These are phyloP conservation scores for Stenichneumon culpator DNA, from an alignment of 2,888 invertebrate genomes.

Conservation along the genomic window DNA sequence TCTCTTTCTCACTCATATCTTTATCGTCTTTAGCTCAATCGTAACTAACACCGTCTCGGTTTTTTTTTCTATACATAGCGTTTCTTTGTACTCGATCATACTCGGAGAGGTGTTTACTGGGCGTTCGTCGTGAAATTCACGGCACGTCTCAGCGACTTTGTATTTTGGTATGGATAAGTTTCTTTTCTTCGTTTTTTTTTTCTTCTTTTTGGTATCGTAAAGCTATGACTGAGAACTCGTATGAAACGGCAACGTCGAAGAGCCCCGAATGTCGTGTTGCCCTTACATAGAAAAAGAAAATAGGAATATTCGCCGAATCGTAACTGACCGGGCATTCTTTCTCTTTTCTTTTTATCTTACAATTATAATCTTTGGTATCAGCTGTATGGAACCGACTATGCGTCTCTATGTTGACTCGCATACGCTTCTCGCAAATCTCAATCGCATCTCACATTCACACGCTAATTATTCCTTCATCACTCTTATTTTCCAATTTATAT, in stretches of 20 bases:
- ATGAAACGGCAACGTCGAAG: conserved; percentile 47
- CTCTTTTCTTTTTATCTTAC: conserved; percentile 75
- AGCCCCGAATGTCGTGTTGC: conserved; percentile 41
- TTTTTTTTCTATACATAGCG: conserved; percentile 56
- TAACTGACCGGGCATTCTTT: conserved; percentile 22
- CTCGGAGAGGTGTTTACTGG: conserved; percentile 75
- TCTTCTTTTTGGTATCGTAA: conserved; percentile 74
- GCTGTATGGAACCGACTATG: conserved; percentile 82
- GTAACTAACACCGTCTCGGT: conserved; percentile 32
- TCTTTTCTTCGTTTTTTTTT: conserved; percentile 34
- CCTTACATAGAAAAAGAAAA: conserved; percentile 43
- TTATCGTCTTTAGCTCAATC: conserved; percentile 43
- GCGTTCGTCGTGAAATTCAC: conserved; percentile 59
- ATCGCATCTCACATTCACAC: conserved; percentile 42
- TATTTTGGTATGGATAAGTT: conserved; percentile 57
- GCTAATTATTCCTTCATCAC: conserved; percentile 1
- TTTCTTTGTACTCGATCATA: conserved; percentile 82
- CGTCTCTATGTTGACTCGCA: conserved; percentile 66
- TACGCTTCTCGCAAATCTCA: conserved; percentile 53
- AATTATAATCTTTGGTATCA: conserved; percentile 83
- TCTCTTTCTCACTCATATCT: conserved; percentile 31
- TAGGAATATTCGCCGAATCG: conserved; percentile 59
- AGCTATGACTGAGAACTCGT: conserved; percentile 75
- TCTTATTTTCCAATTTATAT: conserved; percentile 71
- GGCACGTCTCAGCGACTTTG: conserved; percentile 33